Percentiles rank a stretch among this genome's conserved stretches.
These are phyloP conservation scores for Volucella bombylans DNA, from an alignment of 2,888 invertebrate genomes.

Conservation along the genomic window DNA sequence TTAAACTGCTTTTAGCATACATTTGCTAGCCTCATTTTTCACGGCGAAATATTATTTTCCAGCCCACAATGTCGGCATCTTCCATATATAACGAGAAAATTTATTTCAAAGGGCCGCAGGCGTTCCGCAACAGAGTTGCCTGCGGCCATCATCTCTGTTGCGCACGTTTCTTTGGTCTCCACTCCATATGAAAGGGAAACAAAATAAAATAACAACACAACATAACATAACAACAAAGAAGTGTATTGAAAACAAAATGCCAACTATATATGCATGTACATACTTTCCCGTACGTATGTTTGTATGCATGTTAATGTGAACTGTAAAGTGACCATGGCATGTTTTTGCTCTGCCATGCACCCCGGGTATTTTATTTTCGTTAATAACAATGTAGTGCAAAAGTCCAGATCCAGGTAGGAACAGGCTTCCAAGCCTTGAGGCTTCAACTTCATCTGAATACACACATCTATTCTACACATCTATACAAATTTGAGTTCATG, in stretches of 20 bases:
- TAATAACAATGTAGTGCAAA: constrained; percentile 73
- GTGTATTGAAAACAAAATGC: constrained; percentile 9
- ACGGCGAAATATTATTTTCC: constrained; percentile 75
- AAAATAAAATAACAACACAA: constrained; percentile 19
- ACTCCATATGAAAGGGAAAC: constrained; percentile 26
- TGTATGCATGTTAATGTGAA: constrained; percentile 34
- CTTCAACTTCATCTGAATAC: constrained; percentile 69
- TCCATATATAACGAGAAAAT: constrained; percentile 73
- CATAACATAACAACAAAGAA: not conserved
- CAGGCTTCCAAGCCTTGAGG: constrained; percentile 69
- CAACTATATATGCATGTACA: constrained; percentile 6
- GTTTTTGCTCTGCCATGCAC: constrained; percentile 67
- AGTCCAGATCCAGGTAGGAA: constrained; percentile 64
- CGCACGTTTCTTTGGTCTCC: constrained; percentile 67
- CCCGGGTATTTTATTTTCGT: constrained; percentile 74
- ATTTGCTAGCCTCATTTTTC: constrained; percentile 76
- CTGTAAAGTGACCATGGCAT: constrained; percentile 67
- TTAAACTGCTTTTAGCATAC: constrained; percentile 76
- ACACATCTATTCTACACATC: constrained; percentile 37
- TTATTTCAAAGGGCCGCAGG: constrained; percentile 69
- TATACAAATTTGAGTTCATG: constrained; percentile 58
- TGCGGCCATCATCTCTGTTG: constrained; percentile 53
- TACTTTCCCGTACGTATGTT: not conserved
- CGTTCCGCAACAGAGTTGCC: constrained; percentile 72
- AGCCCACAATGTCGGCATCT: constrained; percentile 76